Evolutionary conservation across 2,888 invertebrate species (phyloP).

Genomic region (Allygus modestus): DNA sequence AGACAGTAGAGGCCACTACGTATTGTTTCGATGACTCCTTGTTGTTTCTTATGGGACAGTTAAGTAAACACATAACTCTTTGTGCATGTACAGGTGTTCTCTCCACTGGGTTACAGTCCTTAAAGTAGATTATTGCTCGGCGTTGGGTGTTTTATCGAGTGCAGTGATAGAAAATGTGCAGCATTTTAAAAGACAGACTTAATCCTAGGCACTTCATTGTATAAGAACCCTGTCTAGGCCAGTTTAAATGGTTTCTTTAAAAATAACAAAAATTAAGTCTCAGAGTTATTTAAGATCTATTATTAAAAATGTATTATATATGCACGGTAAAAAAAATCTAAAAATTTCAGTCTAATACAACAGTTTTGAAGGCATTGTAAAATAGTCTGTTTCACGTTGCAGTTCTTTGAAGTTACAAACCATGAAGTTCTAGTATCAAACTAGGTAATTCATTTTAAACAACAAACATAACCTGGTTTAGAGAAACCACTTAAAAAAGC

Average conservation of each 20-base stretch:
- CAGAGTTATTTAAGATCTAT: no score
- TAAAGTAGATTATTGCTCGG: conserved; percentile 39
- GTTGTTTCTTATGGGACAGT: background rate
- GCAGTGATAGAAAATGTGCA: conserved; percentile 36
- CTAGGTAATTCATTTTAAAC: no score
- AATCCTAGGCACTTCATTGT: conserved; percentile 41
- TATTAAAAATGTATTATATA: no score
- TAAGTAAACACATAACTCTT: no score
- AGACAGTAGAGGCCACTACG: background rate
- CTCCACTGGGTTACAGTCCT: background rate
- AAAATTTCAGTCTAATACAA: no score
- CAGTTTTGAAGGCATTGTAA: no score
- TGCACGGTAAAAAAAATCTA: no score
- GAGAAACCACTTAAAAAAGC: conserved; percentile 7
- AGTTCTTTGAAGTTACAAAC: no score
- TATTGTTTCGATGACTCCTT: conserved; percentile 14
- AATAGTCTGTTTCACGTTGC: no score
- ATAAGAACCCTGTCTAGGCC: background rate
- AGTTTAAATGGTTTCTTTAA: conserved; percentile 19
- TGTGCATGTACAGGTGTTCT: conserved; percentile 38
- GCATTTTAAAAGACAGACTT: conserved; percentile 21
- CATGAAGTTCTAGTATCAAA: no score
- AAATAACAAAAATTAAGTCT: background rate
- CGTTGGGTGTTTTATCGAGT: conserved; percentile 19
- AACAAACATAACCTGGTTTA: background rate